Conservation (phyloP, 2,888 invertebrate genomes). For the Scaptomyza flava region DNA sequence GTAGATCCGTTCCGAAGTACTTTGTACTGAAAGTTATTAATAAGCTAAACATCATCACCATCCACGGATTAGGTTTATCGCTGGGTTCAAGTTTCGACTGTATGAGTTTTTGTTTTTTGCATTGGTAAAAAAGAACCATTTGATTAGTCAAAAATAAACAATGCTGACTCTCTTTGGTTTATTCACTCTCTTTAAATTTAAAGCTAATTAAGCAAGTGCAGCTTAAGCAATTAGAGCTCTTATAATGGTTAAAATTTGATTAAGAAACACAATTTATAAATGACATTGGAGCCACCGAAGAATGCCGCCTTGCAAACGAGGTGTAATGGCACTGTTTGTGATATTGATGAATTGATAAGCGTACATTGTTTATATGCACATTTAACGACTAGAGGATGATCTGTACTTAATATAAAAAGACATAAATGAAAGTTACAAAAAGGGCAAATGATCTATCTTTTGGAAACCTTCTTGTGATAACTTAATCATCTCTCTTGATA, state of each 20-base stretch:
- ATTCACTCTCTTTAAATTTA: neutral
- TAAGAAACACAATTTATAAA: conserved; percentile 12
- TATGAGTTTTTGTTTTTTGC: conserved; percentile 11
- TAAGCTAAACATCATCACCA: conserved; percentile 23
- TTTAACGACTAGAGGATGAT: conserved; percentile 2
- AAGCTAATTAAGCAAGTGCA: conserved; percentile 38
- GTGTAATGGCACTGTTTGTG: neutral
- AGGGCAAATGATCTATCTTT: neutral
- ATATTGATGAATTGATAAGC: conserved; percentile 19
- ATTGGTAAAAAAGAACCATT: conserved; percentile 32
- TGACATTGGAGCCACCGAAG: conserved; percentile 15
- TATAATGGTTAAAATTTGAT: conserved; percentile 10
- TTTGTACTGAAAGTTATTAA: conserved; percentile 34
- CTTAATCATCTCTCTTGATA: neutral
- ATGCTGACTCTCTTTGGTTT: neutral
- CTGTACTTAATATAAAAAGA: neutral
- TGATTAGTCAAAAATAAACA: conserved; percentile 22
- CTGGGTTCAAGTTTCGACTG: conserved; percentile 49
- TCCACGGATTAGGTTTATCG: conserved; percentile 50
- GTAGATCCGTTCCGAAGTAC: conserved; percentile 15
- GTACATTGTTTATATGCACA: neutral
- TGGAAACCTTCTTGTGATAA: neutral
- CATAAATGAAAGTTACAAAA: neutral
- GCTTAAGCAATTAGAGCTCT: conserved; percentile 6
- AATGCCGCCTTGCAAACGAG: conserved; percentile 9